Base-by-base conservation (phyloP, 2,888 invertebrate species). In the Drosophila subquinaria region DNA sequence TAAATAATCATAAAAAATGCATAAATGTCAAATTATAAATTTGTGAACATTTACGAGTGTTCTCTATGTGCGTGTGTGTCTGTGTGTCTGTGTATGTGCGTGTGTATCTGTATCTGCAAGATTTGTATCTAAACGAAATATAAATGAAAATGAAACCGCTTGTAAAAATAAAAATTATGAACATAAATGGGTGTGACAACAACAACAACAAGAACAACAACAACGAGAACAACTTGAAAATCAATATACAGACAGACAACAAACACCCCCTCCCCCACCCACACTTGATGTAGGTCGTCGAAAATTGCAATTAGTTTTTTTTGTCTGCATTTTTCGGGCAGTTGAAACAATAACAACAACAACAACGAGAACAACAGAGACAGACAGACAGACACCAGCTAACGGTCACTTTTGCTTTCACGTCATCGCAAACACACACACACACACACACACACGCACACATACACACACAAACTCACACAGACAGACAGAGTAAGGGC, bases 21-120 rank as follows among this genome's bases (percentile, higher is more conserved):
- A 81, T 76, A 81, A 83, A 81, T 83, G 83, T 83, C 83, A 83
- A 81, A 81, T 83, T 76, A 81, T 73, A 73, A 70, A 79, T 78
- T 79, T 51, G 56, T 33, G 17, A 17, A 33, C 55, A 55, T 55
- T 55, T 55, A 42, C 42, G 55, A 55, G 17, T 43, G 5, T 23
- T 55, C 30, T 42, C 20, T 45, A 9, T 50, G 9, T 48, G n/a
- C 47, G 27, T 36, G 11, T 11, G 33, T 17, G 30, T 40, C n/a
- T 56, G n/a, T 51, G 30, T 27, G 27, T 23, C 5, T 47, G 30
- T 36, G 11, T 5, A 17, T 27, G 30, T 45, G 15, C 27, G 55
- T 17, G 13, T 38, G 20, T 55, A 20, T 55, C 33, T 61, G 42
- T 43, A 15, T 61, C 17, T 45, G 48, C 56, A 45, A 66, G 63